A percentile compares a stretch with the other conserved stretches of the same genome.
phyloP scores from a whole-genome alignment of 2,113 vertebrate species.

The Lipophrys pholis region DNA sequence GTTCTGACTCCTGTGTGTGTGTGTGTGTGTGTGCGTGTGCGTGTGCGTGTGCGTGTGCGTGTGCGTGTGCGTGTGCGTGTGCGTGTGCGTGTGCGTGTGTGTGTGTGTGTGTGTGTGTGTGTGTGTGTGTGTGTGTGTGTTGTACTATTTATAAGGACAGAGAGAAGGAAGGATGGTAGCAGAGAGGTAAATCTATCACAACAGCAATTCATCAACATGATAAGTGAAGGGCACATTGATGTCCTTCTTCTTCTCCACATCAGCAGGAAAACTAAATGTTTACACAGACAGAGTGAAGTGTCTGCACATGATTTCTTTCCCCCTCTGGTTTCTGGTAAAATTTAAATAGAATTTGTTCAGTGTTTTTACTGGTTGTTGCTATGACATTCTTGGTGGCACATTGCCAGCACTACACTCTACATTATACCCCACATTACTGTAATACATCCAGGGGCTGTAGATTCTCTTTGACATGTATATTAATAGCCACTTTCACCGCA shows the following conservation, averaged over 20 bases:
- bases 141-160: slow-evolving; percentile 39
- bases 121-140: slow-evolving; percentile 16
- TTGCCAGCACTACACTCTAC: too few relatives aligned
- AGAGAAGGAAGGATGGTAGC: slow-evolving; percentile 8
- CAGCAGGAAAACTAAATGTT: neutral
- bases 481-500: neutral
- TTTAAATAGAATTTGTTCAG: neutral
- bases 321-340: neutral
- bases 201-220: neutral
- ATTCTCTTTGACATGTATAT: neutral
- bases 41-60: too few relatives aligned
- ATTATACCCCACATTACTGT: neutral
- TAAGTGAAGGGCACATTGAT: neutral
- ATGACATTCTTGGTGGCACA: neutral
- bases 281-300: neutral
- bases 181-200: neutral
- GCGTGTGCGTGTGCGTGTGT: too few relatives aligned
- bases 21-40: too few relatives aligned
- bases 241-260: neutral
- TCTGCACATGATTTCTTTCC: too few relatives aligned
- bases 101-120: slow-evolving; percentile 2
- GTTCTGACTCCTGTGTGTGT: slow-evolving; percentile 8
- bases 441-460: neutral
- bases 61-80: too few relatives aligned
- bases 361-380: neutral